These are phyloP conservation scores for Garrulus glandarius DNA, from an alignment of 2,797 vertebrate species.

Conservation along the genomic window DNA sequence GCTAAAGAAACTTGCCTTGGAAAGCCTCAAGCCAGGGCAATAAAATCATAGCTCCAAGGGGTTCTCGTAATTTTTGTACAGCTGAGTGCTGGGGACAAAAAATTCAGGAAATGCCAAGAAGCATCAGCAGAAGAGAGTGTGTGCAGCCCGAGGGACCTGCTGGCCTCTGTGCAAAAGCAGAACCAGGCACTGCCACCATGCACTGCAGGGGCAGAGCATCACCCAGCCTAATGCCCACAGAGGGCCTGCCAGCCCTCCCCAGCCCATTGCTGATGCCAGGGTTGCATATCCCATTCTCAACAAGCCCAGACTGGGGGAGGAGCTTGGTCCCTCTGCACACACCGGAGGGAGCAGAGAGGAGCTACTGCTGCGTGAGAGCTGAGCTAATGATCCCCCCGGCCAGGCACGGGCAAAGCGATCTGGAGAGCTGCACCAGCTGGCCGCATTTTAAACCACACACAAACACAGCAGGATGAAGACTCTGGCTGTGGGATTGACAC, in stretches of 20 bases:
- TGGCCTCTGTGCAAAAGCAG: accelerated
- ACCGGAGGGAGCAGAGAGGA: neutral
- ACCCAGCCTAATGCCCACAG: neutral
- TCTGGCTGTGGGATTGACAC: neutral
- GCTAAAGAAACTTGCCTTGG: neutral
- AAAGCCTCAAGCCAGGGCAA: neutral
- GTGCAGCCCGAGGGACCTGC: neutral
- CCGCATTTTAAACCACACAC: neutral
- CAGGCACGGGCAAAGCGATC: accelerated
- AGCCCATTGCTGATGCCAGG: neutral
- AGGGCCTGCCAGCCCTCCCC: neutral
- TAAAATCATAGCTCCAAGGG: neutral
- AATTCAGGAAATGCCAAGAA: neutral
- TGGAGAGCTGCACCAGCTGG: neutral
- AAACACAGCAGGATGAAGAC: neutral
- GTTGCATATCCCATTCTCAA: neutral
- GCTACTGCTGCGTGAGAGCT: neutral
- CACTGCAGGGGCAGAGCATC: neutral
- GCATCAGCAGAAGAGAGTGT: neutral
- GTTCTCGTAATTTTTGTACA: neutral
- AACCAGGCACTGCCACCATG: neutral
- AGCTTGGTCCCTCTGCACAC: neutral
- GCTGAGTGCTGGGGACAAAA: neutral
- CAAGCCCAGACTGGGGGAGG: neutral
- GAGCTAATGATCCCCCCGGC: neutral